phyloP scores from a whole-genome alignment of 2,113 vertebrate genomes.

The Embiotoca jacksoni region DNA sequence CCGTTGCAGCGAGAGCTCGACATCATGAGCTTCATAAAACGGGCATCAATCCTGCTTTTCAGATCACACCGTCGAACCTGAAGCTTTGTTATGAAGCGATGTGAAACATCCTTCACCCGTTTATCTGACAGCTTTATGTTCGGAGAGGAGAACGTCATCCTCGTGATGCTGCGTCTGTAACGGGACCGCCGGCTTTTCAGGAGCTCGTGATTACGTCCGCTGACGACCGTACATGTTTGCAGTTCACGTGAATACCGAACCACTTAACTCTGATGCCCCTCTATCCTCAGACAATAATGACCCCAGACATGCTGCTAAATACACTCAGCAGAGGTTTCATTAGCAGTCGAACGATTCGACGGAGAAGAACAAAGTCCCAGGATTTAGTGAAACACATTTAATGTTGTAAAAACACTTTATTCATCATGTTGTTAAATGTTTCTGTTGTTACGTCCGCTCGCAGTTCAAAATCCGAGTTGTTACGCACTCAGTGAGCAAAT shows the following conservation, averaged over 20 bases:
- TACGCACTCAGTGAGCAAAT: constrained; percentile 58
- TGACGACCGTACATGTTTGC: constrained; percentile 19
- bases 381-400: constrained; percentile 24
- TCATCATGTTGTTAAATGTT: constrained; percentile 29
- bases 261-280: background rate
- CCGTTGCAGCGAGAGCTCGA: background rate
- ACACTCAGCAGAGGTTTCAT: constrained; percentile 16
- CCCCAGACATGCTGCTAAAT: constrained; percentile 13
- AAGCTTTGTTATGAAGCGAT: constrained; percentile 12
- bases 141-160: constrained; percentile 5
- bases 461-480: constrained; percentile 15
- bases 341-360: background rate
- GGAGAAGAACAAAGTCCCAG: background rate
- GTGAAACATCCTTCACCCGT: constrained; percentile 21
- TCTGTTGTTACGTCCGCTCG: constrained; percentile 22
- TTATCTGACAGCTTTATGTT: constrained; percentile 44
- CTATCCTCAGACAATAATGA: background rate
- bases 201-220: constrained; percentile 5
- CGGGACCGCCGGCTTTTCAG: constrained; percentile 12
- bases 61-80: background rate
- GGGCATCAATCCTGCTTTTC: background rate
- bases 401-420: constrained; percentile 1
- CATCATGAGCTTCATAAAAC: constrained; percentile 8
- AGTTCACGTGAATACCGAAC: constrained; percentile 2
- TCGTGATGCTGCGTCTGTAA: constrained; percentile 7